Percentiles rank a stretch among this genome's conserved stretches.
phyloP scores from a whole-genome alignment of 2,797 vertebrate genomes.

The Ctenosaura bakeri region DNA sequence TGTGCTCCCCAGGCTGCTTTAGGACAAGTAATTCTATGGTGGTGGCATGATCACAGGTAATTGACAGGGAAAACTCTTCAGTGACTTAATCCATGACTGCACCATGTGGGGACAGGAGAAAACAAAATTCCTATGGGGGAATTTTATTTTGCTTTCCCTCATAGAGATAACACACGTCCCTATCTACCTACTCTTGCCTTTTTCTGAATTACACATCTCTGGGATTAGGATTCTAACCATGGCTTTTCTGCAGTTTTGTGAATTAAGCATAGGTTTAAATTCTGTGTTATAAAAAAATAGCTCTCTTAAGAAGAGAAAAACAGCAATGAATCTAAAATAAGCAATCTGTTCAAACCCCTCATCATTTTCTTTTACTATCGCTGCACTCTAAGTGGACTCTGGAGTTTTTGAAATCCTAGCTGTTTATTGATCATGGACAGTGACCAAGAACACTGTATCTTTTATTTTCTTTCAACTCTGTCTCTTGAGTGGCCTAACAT shows the following conservation, averaged over 20 bases:
- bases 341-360: constrained; percentile 64
- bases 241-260: constrained; percentile 25
- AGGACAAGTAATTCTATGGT: too few relatives aligned
- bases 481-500: constrained; percentile 42
- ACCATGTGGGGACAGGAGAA: too few relatives aligned
- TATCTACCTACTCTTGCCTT: neutral
- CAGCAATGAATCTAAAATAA: constrained; percentile 63
- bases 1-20: too few relatives aligned
- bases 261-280: constrained; percentile 60
- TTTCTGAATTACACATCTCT: neutral
- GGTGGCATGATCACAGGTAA: too few relatives aligned
- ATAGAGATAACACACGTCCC: too few relatives aligned
- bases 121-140: too few relatives aligned
- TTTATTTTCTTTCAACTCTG: constrained; percentile 49
- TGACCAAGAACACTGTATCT: constrained; percentile 56
- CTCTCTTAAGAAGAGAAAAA: constrained; percentile 22
- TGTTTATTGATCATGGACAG: constrained; percentile 62
- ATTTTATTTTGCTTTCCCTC: too few relatives aligned
- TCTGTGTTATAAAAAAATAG: constrained; percentile 8
- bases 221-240: constrained; percentile 33
- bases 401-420: constrained; percentile 46
- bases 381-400: constrained; percentile 25
- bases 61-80: too few relatives aligned
- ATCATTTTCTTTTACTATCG: constrained; percentile 52
- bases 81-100: too few relatives aligned